Conservation (phyloP, 2,113 vertebrate genomes). For the Cyanoderma ruficeps region DNA sequence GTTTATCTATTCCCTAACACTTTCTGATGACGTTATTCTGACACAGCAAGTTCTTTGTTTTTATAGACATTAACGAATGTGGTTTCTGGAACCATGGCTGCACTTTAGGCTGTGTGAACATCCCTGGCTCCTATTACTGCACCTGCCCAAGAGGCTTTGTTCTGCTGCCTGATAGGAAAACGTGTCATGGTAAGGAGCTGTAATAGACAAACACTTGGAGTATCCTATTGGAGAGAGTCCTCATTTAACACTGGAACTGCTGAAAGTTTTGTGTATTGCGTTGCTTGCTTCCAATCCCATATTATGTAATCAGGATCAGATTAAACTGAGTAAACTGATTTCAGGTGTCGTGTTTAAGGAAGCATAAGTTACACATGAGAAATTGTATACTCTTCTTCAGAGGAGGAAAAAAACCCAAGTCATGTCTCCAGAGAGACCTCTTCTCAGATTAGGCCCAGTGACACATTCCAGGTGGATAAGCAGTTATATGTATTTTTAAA, state of each 20-base stretch:
- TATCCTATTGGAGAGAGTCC: neutral
- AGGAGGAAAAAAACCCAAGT: too few species aligned
- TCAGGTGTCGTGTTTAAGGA: neutral
- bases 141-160: slow-evolving; percentile 88
- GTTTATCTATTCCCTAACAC: neutral
- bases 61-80: slow-evolving; percentile 91
- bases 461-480: neutral
- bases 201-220: neutral
- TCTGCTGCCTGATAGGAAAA: slow-evolving; percentile 87
- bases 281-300: neutral
- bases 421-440: neutral
- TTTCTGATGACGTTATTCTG: neutral
- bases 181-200: slow-evolving; percentile 80
- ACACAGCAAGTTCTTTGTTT: neutral
- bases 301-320: neutral
- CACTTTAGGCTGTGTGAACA: slow-evolving; percentile 92
- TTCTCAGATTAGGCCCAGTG: neutral
- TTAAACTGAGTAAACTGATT: neutral
- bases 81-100: slow-evolving; percentile 91
- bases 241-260: neutral
- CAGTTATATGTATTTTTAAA: neutral
- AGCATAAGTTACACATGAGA: neutral
- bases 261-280: neutral
- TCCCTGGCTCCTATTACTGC: slow-evolving; percentile 92
- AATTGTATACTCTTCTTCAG: neutral